These are phyloP conservation scores for Sesia apiformis DNA, from an alignment of 2,888 invertebrate species.

Conservation along the genomic window DNA sequence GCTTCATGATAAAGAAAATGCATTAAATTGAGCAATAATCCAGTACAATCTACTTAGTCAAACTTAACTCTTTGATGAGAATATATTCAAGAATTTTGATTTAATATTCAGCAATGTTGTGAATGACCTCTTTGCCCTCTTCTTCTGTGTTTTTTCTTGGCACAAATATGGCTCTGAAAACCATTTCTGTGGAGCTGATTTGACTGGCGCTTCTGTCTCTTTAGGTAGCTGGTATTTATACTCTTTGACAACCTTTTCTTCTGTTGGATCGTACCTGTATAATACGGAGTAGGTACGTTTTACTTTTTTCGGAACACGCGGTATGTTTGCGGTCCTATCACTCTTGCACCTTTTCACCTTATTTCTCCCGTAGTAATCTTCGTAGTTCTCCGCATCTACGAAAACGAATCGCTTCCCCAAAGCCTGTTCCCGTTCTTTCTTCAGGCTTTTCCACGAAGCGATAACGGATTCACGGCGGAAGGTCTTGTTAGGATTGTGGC, in stretches of 20 bases:
- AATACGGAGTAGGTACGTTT: slow-evolving; percentile 64
- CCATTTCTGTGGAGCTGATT: slow-evolving; percentile 41
- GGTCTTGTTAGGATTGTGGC: slow-evolving; percentile 68
- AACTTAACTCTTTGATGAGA: slow-evolving; percentile 55
- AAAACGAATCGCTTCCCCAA: slow-evolving; percentile 60
- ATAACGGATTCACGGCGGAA: slow-evolving; percentile 67
- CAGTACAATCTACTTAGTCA: slow-evolving; percentile 12
- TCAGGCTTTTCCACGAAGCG: slow-evolving; percentile 67
- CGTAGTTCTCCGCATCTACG: slow-evolving; percentile 55
- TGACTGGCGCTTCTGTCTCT: slow-evolving; percentile 17
- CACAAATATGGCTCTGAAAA: slow-evolving; percentile 58
- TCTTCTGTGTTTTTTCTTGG: slow-evolving; percentile 48
- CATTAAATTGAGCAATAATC: slow-evolving; percentile 63
- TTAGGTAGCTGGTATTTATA: slow-evolving; percentile 60
- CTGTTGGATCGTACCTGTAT: slow-evolving; percentile 60
- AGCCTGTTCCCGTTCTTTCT: slow-evolving; percentile 65
- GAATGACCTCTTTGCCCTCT: slow-evolving; percentile 64
- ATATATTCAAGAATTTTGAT: slow-evolving; percentile 63
- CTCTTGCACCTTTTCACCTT: slow-evolving; percentile 65
- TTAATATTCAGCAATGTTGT: slow-evolving; percentile 62
- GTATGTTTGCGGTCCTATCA: slow-evolving; percentile 43
- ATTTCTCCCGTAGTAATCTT: slow-evolving; percentile 63
- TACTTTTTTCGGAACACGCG: slow-evolving; percentile 51
- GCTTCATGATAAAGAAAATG: slow-evolving; percentile 44
- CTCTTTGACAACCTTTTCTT: slow-evolving; percentile 64